These are phyloP conservation scores for Cephalopterus ornatus DNA, from an alignment of 2,113 vertebrate genomes.

Conservation along the genomic window DNA sequence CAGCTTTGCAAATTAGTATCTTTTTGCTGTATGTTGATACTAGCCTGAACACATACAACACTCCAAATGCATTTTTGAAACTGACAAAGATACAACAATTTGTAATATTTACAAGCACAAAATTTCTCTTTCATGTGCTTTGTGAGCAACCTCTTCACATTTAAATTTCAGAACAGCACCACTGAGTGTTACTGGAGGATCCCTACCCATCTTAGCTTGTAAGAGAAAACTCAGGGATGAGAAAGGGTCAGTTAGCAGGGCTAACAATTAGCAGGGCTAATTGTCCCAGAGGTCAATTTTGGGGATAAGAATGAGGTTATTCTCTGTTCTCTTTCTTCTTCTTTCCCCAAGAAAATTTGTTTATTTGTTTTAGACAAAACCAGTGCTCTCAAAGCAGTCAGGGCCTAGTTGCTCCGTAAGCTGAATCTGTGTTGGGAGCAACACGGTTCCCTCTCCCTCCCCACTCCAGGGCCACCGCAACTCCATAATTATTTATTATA, in stretches of 20 bases:
- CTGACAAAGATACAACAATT: neutral
- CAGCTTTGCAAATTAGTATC: neutral
- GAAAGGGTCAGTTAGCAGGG: neutral
- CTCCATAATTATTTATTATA: constrained; percentile 34
- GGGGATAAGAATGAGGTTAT: neutral
- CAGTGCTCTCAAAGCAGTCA: neutral
- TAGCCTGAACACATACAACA: neutral
- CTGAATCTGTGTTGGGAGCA: neutral
- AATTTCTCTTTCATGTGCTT: neutral
- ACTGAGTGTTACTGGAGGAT: neutral
- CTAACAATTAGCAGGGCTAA: neutral
- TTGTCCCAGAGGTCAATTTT: neutral
- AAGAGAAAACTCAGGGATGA: neutral
- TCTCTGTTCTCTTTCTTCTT: neutral
- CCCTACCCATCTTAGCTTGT: neutral
- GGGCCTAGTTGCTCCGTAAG: neutral
- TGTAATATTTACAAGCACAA: neutral
- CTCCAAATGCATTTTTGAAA: neutral
- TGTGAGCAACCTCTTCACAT: neutral
- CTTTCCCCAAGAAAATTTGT: neutral
- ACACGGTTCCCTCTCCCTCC: neutral
- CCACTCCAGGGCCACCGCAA: neutral
- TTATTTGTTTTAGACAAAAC: neutral
- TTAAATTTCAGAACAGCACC: neutral
- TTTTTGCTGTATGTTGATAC: neutral